Evolutionary conservation across 2,888 invertebrate genomes (phyloP).

Genomic region (Tetropium fuscum): DNA sequence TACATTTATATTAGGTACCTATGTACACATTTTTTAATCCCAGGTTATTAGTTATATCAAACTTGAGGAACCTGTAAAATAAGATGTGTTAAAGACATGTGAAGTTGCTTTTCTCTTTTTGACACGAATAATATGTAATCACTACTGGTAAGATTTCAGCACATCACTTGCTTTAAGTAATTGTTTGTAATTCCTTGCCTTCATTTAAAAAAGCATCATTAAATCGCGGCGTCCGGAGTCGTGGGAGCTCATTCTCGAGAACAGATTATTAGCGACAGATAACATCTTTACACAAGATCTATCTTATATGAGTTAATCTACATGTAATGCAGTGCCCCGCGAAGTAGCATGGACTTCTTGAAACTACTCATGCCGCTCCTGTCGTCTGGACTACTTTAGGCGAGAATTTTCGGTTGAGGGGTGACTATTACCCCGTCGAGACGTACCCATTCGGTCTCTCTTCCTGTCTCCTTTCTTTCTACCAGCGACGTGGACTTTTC

Average conservation of each 20-base stretch:
- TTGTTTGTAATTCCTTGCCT: neutral
- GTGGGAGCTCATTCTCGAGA: too few relatives aligned
- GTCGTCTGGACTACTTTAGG: conserved; percentile 5
- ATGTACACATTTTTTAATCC: too few relatives aligned
- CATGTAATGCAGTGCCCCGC: conserved; percentile 19
- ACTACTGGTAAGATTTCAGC: too few relatives aligned
- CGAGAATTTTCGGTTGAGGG: conserved; percentile 9
- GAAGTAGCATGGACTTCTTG: conserved; percentile 1
- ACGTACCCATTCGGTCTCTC: neutral
- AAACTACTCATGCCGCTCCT: conserved; percentile 15
- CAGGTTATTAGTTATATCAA: too few relatives aligned
- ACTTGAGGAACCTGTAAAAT: too few relatives aligned
- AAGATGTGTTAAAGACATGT: too few relatives aligned
- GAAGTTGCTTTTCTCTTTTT: too few relatives aligned
- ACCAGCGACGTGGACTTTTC: conserved; percentile 36
- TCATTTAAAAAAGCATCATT: neutral
- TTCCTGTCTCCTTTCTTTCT: conserved; percentile 10
- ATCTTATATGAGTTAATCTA: conserved; percentile 22
- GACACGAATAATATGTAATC: too few relatives aligned
- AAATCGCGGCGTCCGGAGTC: conserved; percentile 7
- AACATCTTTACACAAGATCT: conserved; percentile 13
- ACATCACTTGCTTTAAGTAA: too few relatives aligned
- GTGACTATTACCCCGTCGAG: neutral
- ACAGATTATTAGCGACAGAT: conserved; percentile 7
- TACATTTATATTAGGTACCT: too few relatives aligned